Percentiles rank a stretch among this genome's conserved stretches.
phyloP scores from a whole-genome alignment of 2,888 invertebrate species.

The Cetonia aurata region DNA sequence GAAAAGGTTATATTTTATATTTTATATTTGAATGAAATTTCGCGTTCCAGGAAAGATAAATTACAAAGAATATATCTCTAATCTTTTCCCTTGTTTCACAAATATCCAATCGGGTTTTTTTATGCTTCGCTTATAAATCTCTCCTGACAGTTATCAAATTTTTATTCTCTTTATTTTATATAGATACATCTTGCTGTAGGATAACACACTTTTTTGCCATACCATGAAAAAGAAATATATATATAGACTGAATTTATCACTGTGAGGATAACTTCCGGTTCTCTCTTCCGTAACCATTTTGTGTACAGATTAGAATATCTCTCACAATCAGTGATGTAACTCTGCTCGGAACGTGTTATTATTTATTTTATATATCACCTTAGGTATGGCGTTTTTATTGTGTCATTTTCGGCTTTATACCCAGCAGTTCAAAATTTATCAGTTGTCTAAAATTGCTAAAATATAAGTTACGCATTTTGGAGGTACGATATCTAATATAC shows the following conservation, averaged over 20 bases:
- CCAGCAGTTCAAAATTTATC: too few species aligned
- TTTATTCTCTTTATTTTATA: slow-evolving; percentile 36
- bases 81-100: slow-evolving; percentile 42
- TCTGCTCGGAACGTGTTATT: not conserved
- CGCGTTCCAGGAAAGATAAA: slow-evolving; percentile 25
- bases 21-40: slow-evolving; percentile 38
- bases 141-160: slow-evolving; percentile 39
- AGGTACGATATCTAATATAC: too few species aligned
- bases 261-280: slow-evolving; percentile 27
- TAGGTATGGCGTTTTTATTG: too few species aligned
- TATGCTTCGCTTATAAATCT: slow-evolving; percentile 37
- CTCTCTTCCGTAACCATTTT: slow-evolving; percentile 2
- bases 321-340: not conserved
- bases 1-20: slow-evolving; percentile 31
- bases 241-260: slow-evolving; percentile 32
- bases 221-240: slow-evolving; percentile 20
- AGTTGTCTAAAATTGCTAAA: too few species aligned
- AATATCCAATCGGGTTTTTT: slow-evolving; percentile 38
- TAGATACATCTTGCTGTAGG: slow-evolving; percentile 18
- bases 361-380: not conserved
- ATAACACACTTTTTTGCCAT: slow-evolving; percentile 12
- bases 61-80: slow-evolving; percentile 37
- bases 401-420: too few species aligned
- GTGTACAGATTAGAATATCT: slow-evolving; percentile 5
- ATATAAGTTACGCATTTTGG: too few species aligned